phyloP scores from a whole-genome alignment of 2,797 vertebrate genomes.

The Yasuhikotakia modesta region DNA sequence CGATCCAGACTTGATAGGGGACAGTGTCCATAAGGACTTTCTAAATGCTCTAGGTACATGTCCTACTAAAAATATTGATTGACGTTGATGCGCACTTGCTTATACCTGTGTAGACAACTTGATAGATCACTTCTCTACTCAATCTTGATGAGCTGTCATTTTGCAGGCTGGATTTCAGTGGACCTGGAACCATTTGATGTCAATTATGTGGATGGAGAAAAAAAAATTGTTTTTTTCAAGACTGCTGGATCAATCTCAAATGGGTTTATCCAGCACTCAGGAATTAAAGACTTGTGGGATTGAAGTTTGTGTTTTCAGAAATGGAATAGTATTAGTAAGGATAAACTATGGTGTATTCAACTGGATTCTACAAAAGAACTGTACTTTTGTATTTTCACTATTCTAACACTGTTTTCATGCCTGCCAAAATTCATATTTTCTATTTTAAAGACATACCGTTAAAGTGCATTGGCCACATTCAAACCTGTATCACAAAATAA shows the following conservation, averaged over 20 bases:
- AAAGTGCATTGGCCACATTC: not conserved
- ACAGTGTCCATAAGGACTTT: slow-evolving; percentile 5
- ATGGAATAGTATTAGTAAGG: not conserved
- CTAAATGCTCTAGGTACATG: not conserved
- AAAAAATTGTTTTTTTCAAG: slow-evolving; percentile 31
- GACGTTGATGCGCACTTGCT: not conserved
- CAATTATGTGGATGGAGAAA: slow-evolving; percentile 18
- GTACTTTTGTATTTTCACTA: not conserved
- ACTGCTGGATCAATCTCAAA: slow-evolving; percentile 15
- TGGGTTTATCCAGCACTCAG: slow-evolving; percentile 1
- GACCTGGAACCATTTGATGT: slow-evolving; percentile 18
- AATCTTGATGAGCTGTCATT: slow-evolving; percentile 30
- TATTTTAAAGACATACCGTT: not conserved
- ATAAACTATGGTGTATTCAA: slow-evolving; percentile 4
- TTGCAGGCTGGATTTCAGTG: slow-evolving; percentile 9
- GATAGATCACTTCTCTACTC: slow-evolving; percentile 2
- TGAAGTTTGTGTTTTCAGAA: not conserved
- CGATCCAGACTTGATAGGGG: not conserved
- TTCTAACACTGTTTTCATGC: not conserved
- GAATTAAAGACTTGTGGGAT: not conserved
- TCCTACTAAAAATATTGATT: slow-evolving; percentile 5
- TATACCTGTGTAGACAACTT: not conserved
- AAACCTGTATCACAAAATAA: not conserved
- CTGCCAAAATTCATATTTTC: not conserved
- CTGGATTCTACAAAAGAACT: not conserved